phyloP scores from a whole-genome alignment of 1,140 invertebrate genomes.

The Ctenoplectra terminalis region DNA sequence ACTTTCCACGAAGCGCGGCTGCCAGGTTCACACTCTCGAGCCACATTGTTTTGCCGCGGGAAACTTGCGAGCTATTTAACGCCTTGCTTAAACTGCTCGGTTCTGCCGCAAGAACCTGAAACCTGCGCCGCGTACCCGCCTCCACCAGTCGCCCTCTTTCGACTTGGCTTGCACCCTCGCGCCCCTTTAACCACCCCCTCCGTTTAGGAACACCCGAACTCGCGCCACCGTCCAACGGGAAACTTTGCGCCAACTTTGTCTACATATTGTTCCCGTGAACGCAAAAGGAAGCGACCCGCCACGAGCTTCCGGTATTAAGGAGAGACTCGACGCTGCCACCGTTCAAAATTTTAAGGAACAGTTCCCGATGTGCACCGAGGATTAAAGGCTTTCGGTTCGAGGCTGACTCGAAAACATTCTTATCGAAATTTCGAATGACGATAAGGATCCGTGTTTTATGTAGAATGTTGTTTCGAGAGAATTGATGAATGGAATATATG shows the following conservation, averaged over 20 bases:
- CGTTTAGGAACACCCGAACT: constrained; percentile 45
- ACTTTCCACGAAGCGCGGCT: constrained; percentile 67
- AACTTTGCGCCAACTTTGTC: constrained; percentile 75
- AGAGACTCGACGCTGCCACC: constrained; percentile 34
- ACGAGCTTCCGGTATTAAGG: constrained; percentile 55
- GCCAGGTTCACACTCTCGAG: constrained; percentile 76
- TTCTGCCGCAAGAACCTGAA: constrained; percentile 73
- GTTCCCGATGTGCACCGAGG: not conserved
- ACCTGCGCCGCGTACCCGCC: constrained; percentile 52
- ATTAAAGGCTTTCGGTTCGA: constrained; percentile 20
- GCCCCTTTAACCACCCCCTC: constrained; percentile 34
- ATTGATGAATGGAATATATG: no score
- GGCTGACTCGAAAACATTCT: not conserved
- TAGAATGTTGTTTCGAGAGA: no score
- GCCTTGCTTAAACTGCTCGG: constrained; percentile 75
- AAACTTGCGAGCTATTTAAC: constrained; percentile 82
- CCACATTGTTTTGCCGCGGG: constrained; percentile 77
- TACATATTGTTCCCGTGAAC: constrained; percentile 69
- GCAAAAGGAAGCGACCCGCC: constrained; percentile 69
- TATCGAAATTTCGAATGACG: no score
- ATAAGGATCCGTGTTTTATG: no score
- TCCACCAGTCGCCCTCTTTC: constrained; percentile 58
- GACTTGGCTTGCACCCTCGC: constrained; percentile 41
- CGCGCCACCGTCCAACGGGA: constrained; percentile 60
- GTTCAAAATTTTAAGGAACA: constrained; percentile 33